A percentile compares a stretch with the other conserved stretches of the same genome.
Evolutionary conservation across 2,113 vertebrate species (phyloP).

Genomic region (Pomatostomus ruficeps): DNA sequence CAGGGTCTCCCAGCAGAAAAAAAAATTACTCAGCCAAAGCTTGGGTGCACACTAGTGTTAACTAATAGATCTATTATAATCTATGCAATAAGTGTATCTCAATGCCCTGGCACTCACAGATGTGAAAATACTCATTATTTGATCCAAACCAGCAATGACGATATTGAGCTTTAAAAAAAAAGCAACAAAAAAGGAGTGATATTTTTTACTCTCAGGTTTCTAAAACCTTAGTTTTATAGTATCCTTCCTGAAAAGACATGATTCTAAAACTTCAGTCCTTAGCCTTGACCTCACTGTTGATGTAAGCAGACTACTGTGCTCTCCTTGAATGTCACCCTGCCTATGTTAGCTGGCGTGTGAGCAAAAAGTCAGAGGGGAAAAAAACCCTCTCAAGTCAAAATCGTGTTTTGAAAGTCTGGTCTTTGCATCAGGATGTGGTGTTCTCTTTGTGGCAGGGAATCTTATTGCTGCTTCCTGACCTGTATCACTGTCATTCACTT

Average conservation of each 20-base stretch:
- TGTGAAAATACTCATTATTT: neutral
- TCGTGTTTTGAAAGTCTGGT: neutral
- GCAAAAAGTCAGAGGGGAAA: neutral
- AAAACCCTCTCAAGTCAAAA: neutral
- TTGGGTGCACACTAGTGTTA: neutral
- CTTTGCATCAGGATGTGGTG: neutral
- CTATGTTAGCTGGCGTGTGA: neutral
- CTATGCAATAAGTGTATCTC: neutral
- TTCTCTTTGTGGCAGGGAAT: neutral
- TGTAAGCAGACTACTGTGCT: neutral
- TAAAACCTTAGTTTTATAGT: neutral
- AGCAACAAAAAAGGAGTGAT: neutral
- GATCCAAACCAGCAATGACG: neutral
- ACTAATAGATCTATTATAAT: neutral
- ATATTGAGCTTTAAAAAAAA: neutral
- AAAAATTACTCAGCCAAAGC: neutral
- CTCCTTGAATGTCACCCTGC: neutral
- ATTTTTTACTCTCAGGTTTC: neutral
- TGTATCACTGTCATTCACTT: neutral
- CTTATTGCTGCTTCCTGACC: neutral
- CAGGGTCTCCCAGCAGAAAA: neutral
- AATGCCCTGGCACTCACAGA: neutral
- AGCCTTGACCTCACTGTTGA: neutral
- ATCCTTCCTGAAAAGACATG: neutral
- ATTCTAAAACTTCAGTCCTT: neutral